These are phyloP conservation scores for Escarpia spicata DNA, from an alignment of 2,888 invertebrate species.

Conservation along the genomic window DNA sequence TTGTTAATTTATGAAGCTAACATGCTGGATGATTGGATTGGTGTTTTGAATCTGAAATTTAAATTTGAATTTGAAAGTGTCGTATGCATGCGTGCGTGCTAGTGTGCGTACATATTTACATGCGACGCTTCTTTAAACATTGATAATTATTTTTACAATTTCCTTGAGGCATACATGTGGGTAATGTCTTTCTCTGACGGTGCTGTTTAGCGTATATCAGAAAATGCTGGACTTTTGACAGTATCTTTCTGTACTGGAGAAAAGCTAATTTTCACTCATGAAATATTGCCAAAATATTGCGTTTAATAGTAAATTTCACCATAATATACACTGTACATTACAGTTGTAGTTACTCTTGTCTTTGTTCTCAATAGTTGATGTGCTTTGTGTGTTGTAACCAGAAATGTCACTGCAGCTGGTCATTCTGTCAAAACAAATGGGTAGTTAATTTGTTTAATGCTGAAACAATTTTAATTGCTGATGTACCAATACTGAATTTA, in stretches of 20 bases:
- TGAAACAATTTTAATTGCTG: too few species aligned
- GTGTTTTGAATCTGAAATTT: too few species aligned
- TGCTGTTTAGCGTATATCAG: neutral
- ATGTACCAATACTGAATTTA: too few species aligned
- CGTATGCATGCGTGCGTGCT: too few species aligned
- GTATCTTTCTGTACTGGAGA: neutral
- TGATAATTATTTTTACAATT: neutral
- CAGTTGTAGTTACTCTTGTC: neutral
- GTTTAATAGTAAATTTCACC: neutral
- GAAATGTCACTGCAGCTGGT: neutral
- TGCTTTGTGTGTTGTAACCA: neutral
- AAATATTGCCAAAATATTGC: neutral
- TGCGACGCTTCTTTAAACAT: neutral
- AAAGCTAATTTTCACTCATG: neutral
- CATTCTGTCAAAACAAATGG: neutral
- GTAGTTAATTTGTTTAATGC: too few species aligned
- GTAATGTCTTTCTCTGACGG: neutral
- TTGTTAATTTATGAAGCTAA: neutral
- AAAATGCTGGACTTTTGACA: neutral
- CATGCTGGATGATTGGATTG: too few species aligned
- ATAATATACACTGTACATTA: neutral
- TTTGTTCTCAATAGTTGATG: neutral
- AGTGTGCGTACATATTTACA: too few species aligned
- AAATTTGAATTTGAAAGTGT: too few species aligned
- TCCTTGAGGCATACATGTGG: neutral